These are phyloP conservation scores for Benitochromis conjunctus DNA, from an alignment of 2,113 vertebrate genomes.

Conservation along the genomic window DNA sequence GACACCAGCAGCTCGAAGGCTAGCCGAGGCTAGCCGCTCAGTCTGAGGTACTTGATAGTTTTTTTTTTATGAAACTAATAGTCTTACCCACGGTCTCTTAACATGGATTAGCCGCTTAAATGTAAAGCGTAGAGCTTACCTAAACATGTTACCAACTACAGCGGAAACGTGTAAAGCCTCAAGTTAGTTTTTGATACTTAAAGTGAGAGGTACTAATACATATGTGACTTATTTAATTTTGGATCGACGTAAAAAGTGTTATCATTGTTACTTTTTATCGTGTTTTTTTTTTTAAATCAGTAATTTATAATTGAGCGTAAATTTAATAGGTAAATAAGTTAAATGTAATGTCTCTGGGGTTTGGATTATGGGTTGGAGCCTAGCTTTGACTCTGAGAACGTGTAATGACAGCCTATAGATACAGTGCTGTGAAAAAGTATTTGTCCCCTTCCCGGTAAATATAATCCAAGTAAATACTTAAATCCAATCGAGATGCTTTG, in stretches of 20 bases:
- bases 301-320: neutral
- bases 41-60: constrained; percentile 3
- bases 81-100: neutral
- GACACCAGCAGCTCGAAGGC: neutral
- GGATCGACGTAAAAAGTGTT: neutral
- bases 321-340: neutral
- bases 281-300: fast-evolving
- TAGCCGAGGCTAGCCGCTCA: constrained; percentile 3
- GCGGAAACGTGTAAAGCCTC: neutral
- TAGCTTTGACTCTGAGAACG: neutral
- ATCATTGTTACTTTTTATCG: neutral
- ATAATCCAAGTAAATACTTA: neutral
- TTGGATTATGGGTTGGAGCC: neutral
- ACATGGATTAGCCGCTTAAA: neutral
- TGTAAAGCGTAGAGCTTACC: neutral
- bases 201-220: neutral
- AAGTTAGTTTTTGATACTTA: neutral
- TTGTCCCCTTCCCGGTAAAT: neutral
- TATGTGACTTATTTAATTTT: neutral
- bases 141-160: neutral
- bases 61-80: neutral
- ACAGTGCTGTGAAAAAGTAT: neutral
- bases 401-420: neutral
- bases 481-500: neutral
- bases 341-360: neutral